These are phyloP conservation scores for Pipistrellus pipistrellus DNA, from an alignment of 2,797 vertebrate genomes.

Conservation along the genomic window DNA sequence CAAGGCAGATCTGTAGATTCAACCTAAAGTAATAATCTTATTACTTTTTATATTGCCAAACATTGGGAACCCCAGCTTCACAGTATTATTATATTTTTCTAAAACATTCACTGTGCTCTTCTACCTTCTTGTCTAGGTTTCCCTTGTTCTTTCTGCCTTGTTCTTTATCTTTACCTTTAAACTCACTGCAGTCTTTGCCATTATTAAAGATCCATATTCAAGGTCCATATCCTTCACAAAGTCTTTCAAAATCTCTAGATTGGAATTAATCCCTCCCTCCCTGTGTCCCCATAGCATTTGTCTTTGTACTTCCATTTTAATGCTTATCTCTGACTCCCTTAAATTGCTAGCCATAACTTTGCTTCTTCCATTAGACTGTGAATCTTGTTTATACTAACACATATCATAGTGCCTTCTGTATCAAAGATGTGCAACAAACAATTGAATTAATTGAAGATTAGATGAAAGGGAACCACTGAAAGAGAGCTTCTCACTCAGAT, in stretches of 20 bases:
- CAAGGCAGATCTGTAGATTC: not conserved
- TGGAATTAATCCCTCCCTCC: constrained; percentile 17
- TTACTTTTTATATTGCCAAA: not conserved
- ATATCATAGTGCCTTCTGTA: not conserved
- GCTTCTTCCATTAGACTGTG: not conserved
- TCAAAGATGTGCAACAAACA: not conserved
- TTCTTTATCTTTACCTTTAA: not conserved
- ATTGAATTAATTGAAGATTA: not conserved
- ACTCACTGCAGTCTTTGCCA: not conserved
- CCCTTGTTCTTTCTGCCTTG: not conserved
- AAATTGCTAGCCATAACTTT: not conserved
- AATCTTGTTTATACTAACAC: not conserved
- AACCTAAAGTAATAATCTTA: not conserved
- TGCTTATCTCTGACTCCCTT: not conserved
- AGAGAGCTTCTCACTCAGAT: not conserved
- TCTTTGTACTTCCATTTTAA: not conserved
- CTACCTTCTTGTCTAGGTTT: not conserved
- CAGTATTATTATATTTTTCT: not conserved
- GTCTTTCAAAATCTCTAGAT: not conserved
- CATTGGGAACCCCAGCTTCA: not conserved
- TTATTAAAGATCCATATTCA: not conserved
- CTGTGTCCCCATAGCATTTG: not conserved
- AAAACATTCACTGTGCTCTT: not conserved
- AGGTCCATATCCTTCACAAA: not conserved
- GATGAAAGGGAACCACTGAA: constrained; percentile 19